A percentile compares a stretch with the other conserved stretches of the same genome.
Conservation (phyloP, 2,113 vertebrate species). For the Cynocephalus volans region DNA sequence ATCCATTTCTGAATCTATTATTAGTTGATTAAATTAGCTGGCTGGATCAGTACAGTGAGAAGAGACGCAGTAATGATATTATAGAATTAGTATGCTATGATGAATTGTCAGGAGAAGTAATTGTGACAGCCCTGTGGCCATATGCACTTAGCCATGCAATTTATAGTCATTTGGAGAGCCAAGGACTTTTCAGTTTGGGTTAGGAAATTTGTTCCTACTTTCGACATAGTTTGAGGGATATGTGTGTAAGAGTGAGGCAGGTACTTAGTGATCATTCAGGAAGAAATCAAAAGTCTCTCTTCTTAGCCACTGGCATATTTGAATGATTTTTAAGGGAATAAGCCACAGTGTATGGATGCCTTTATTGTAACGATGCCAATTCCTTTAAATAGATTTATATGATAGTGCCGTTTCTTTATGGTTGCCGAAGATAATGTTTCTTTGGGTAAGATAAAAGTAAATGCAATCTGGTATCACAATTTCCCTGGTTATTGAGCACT, state of each 20-base stretch:
- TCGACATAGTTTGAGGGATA: constrained; percentile 90
- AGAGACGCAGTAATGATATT: constrained; percentile 98
- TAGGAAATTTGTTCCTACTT: constrained; percentile 91
- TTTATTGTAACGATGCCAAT: constrained; percentile 86
- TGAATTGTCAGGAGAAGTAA: constrained; percentile 98
- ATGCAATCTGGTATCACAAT: constrained; percentile 83
- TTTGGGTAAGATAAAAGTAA: constrained; percentile 88
- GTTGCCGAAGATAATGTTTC: constrained; percentile 84
- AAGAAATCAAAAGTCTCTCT: constrained; percentile 87
- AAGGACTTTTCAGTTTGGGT: constrained; percentile 96
- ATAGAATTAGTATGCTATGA: constrained; percentile 99
- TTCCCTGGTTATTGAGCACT: constrained; percentile 81
- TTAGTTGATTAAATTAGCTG: constrained; percentile 98
- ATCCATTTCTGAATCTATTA: constrained; percentile 94
- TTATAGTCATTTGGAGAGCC: constrained; percentile 94
- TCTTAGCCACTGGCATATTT: constrained; percentile 82
- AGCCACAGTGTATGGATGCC: constrained; percentile 77
- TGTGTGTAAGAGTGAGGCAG: constrained; percentile 75
- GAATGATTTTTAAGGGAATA: constrained; percentile 87
- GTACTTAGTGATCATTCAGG: constrained; percentile 78
- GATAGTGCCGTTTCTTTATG: constrained; percentile 83
- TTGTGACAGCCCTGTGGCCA: constrained; percentile 96
- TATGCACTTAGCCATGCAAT: constrained; percentile 94
- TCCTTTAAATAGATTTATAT: constrained; percentile 86
- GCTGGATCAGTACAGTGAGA: constrained; percentile 96